Evolutionary conservation across 2,797 vertebrate genomes (phyloP), one percentile per base, ranked within the genome.

Genomic region (Schizothorax lantsangensis): DNA sequence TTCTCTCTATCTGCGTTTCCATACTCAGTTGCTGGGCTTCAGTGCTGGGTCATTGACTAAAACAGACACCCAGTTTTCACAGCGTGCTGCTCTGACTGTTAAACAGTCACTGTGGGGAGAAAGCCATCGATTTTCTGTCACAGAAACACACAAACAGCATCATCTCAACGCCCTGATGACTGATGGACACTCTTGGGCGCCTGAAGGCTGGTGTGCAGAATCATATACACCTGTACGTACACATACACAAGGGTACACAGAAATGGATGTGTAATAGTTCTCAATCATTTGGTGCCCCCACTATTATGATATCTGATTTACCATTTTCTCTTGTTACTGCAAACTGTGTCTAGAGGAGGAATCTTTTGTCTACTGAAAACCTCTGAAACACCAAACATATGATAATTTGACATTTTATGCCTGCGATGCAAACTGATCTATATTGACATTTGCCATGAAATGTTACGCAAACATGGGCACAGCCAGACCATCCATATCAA

Each of bases 341-440:
- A 79, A 88, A 89, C 86, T 86, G 83, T 89, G 84, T 75, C 87
- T 54, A 77, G 85, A 87, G 88, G 77, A 89, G 83, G 86, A 86
- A 86, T 84, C 86, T 87, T 90, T 88, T 88, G 85, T 86, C 85
- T 81, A 75, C 79, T 66, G 79, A 75, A 87, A 82, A 83, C 54
- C 85, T 64, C 83, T 80, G 84, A 74, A 89, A 88, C 83, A 82
- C 85, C 86, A 88, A 89, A 89, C 89, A 90, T 89, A 91, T 91
- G 89, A 88, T 88, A 91, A 91, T 91, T 88, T 91, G 90, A 91
- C 89, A 90, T 91, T 91, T 91, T 78, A 88, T 77, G 87, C 78
- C 52, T 75, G 81, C 43, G 72, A 81, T 84, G 81, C 81, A 87
- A 89, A 90, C 81, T 84, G 87, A 90, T 91, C 87, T 79, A 88